Conservation (phyloP, 2,888 invertebrate species). For the Archips xylosteana region DNA sequence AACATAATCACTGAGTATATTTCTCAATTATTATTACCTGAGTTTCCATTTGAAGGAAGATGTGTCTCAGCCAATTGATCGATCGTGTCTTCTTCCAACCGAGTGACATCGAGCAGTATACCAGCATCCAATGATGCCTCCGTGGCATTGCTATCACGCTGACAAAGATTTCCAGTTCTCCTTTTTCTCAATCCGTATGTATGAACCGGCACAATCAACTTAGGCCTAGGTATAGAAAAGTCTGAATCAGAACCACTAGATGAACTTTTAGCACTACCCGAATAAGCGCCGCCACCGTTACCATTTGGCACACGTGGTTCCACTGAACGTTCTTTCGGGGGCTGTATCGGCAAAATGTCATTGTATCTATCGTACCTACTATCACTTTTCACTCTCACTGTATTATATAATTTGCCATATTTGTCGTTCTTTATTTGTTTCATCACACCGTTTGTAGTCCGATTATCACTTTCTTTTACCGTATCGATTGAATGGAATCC, state of each 20-base stretch:
- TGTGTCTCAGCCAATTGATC: constrained; percentile 59
- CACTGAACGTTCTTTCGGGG: constrained; percentile 66
- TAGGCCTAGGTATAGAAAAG: constrained; percentile 94
- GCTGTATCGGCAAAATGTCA: constrained; percentile 72
- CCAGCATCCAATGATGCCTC: constrained; percentile 77
- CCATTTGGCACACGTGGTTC: constrained; percentile 68
- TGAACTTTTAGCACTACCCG: constrained; percentile 81
- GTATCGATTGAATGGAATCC: constrained; percentile 69
- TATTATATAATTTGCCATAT: constrained; percentile 78
- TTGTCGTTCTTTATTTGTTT: constrained; percentile 80
- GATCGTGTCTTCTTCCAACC: constrained; percentile 61
- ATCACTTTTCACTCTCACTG: constrained; percentile 83
- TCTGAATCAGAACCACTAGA: constrained; percentile 87
- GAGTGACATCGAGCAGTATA: constrained; percentile 74
- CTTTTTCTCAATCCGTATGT: constrained; percentile 93
- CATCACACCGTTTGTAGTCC: constrained; percentile 76
- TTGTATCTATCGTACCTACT: constrained; percentile 80
- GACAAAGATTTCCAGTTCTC: constrained; percentile 91
- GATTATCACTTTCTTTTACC: constrained; percentile 79
- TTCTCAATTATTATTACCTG: constrained; percentile 61
- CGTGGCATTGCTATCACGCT: constrained; percentile 78
- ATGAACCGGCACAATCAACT: constrained; percentile 95
- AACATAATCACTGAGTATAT: not conserved
- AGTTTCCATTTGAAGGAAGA: constrained; percentile 58
- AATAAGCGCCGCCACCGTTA: constrained; percentile 65